phyloP scores from a whole-genome alignment of 1,140 invertebrate species.

The Leptoteleia sp. region DNA sequence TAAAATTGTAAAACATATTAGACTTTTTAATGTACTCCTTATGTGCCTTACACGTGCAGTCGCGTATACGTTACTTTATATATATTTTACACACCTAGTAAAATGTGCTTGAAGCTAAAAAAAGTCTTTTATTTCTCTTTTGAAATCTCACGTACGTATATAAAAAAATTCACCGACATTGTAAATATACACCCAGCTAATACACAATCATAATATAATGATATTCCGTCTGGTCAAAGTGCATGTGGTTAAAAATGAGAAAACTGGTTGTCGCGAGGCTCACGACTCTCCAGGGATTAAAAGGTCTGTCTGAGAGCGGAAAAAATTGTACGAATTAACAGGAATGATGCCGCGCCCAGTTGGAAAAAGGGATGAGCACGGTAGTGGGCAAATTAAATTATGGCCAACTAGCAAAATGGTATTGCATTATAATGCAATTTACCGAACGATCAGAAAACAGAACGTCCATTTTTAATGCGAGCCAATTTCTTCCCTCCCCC shows the following conservation, averaged over 20 bases:
- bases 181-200: too few species aligned
- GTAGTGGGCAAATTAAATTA: constrained; percentile 64
- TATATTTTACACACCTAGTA: too few species aligned
- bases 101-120: too few species aligned
- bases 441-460: constrained; percentile 15
- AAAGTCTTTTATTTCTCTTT: too few species aligned
- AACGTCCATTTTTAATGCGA: background rate
- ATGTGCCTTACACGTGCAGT: too few species aligned
- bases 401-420: constrained; percentile 31
- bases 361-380: constrained; percentile 56
- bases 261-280: constrained; percentile 32
- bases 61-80: too few species aligned
- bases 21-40: too few species aligned
- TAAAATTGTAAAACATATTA: too few species aligned
- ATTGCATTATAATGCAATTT: constrained; percentile 46
- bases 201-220: constrained; percentile 26
- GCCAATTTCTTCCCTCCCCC: too few species aligned
- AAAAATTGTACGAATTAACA: constrained; percentile 65
- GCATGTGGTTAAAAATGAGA: constrained; percentile 36
- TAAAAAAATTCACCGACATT: too few species aligned
- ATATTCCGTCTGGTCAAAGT: constrained; percentile 43
- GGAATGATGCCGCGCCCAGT: constrained; percentile 64
- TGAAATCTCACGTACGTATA: too few species aligned
- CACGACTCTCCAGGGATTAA: constrained; percentile 52
- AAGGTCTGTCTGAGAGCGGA: constrained; percentile 35